Base-by-base conservation (phyloP, 2,797 vertebrate genomes). In the Epinephelus malabaricus region DNA sequence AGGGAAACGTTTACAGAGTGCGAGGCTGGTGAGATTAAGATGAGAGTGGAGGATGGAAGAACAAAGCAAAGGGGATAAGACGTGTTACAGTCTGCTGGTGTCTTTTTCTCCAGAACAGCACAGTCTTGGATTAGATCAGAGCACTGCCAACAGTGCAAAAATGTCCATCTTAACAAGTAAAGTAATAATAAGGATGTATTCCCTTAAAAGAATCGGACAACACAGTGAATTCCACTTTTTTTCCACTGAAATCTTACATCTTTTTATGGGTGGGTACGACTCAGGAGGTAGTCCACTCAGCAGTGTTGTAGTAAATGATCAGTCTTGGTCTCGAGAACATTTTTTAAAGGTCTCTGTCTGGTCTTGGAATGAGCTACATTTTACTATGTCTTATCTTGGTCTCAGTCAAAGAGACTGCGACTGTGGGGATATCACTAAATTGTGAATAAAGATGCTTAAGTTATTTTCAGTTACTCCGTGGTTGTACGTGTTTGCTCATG, bases 1-100 rank as follows among this genome's bases (percentile, higher is more conserved):
- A 63, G 66, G 49, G 50, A 73, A 46, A 60, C 45, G 67, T 77
- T 81, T 73, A 61, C n/a, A 21, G 23, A 77, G 76, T 50, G 68
- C 27, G 65, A 73, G 13, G 55, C 38, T 79, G 43, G 50, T 55
- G 23, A 69, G 73, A 73, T 76, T 70, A 68, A 69, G 25, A 56
- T 65, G 56, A 55, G 72, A 72, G 66, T 68, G 49, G 49, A 81
- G 69, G 69, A 64, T 61, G 51, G 46, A 65, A 70, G 56, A 72
- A 79, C 46, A 82, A 82, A 84, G 73, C 47, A 34, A 66, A 78
- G 19, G n/a, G 46, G 64, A 81, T 70, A 59, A 72, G 60, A 58
- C 5, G 9, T 59, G 73, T 75, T 67, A 66, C 61, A 73, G 72
- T 71, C 50, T 51, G 51, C 51, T 63, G 49, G 30, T 55, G 68